Evolutionary conservation across 2,888 invertebrate genomes (phyloP).

Genomic region (Cephus nigrinus): DNA sequence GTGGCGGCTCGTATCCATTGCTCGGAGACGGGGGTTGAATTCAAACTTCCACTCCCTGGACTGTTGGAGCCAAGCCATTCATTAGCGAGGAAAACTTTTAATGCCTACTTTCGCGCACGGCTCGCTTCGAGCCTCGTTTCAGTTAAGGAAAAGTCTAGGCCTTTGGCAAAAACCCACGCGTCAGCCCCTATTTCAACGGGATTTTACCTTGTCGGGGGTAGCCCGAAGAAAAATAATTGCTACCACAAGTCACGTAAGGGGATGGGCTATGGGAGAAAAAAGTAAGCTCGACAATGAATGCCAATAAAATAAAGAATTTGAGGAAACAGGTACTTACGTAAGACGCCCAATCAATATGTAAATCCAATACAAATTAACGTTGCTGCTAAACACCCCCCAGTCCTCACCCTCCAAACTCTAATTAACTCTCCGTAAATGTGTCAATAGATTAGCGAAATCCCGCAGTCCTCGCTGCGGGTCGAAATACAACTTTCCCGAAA

Average conservation of each 20-base stretch:
- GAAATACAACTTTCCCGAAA: constrained; percentile 17
- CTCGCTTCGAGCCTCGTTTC: constrained; percentile 14
- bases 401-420: constrained; percentile 27
- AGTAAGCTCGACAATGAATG: no score
- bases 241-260: no score
- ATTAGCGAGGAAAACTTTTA: constrained; percentile 40
- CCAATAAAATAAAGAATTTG: no score
- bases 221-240: no score
- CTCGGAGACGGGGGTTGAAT: neutral
- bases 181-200: no score
- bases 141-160: neutral
- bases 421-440: constrained; percentile 51
- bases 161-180: no score
- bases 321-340: no score
- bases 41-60: neutral
- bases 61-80: constrained; percentile 25
- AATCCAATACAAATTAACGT: constrained; percentile 48
- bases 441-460: constrained; percentile 47
- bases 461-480: constrained; percentile 19
- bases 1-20: neutral
- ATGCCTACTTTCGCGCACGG: constrained; percentile 32
- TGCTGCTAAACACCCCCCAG: neutral
- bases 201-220: no score
- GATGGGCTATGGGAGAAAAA: no score
- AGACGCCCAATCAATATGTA: constrained; percentile 47